Percentiles rank a stretch among this genome's conserved stretches.
Conservation (phyloP, 2,888 invertebrate genomes). For the Nudaria mundana region DNA sequence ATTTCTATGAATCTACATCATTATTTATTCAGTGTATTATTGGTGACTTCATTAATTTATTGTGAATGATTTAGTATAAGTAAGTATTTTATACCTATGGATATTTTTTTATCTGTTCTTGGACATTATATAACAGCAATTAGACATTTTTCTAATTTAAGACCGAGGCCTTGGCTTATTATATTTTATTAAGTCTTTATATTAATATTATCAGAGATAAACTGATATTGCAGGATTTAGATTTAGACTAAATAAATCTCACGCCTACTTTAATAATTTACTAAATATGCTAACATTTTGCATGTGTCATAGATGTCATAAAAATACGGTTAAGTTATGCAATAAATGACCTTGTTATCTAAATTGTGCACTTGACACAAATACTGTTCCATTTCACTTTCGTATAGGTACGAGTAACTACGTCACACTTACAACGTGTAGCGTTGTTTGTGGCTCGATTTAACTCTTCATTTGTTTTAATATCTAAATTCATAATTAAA, state of each 20-base stretch:
- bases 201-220: no score
- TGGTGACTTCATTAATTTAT: slow-evolving; percentile 4
- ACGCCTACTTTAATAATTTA: no score
- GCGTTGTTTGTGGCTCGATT: slow-evolving; percentile 38
- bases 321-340: slow-evolving; percentile 62
- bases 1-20: slow-evolving; percentile 27
- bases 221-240: no score
- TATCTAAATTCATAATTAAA: neutral
- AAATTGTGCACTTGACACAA: slow-evolving; percentile 80
- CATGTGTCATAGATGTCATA: slow-evolving; percentile 12
- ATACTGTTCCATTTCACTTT: slow-evolving; percentile 80
- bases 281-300: neutral
- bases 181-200: no score
- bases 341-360: slow-evolving; percentile 78
- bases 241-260: no score
- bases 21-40: slow-evolving; percentile 13
- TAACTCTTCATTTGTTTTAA: slow-evolving; percentile 18
- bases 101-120: no score
- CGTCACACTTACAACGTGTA: slow-evolving; percentile 54
- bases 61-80: neutral
- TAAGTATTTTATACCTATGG: neutral
- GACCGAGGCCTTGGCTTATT: no score
- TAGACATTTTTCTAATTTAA: no score
- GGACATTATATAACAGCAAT: no score
- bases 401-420: slow-evolving; percentile 60